Evolutionary conservation across 2,797 vertebrate genomes (phyloP).

Genomic region (Girardinus metallicus): DNA sequence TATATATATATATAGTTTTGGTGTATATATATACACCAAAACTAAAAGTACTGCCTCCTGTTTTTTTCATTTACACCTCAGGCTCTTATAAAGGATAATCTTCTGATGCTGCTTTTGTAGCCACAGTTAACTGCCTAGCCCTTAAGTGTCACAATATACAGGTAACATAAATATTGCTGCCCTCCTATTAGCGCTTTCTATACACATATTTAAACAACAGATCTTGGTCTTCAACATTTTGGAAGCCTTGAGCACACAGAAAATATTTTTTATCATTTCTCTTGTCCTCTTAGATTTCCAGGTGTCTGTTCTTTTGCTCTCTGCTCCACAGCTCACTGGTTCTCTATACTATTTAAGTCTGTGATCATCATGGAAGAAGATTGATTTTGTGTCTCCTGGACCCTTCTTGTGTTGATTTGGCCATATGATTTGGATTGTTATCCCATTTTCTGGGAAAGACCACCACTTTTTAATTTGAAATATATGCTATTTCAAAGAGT

Average conservation of each 20-base stretch:
- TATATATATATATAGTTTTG: too few relatives aligned
- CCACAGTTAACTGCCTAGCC: too few relatives aligned
- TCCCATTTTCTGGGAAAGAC: neutral
- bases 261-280: neutral
- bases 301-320: neutral
- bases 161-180: neutral
- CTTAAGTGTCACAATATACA: neutral
- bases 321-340: neutral
- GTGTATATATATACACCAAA: too few relatives aligned
- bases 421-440: neutral
- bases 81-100: too few relatives aligned
- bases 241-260: neutral
- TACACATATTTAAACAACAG: neutral
- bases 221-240: neutral
- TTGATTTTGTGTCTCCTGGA: neutral
- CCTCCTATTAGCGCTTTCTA: neutral
- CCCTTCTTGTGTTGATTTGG: constrained; percentile 1
- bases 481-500: neutral
- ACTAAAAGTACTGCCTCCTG: too few relatives aligned
- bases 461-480: neutral
- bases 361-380: neutral
- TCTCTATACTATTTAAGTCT: neutral
- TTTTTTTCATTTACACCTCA: too few relatives aligned
- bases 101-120: too few relatives aligned
- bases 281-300: too few relatives aligned